Conservation (phyloP, 2,888 invertebrate genomes). For the Cheilosia variabilis region DNA sequence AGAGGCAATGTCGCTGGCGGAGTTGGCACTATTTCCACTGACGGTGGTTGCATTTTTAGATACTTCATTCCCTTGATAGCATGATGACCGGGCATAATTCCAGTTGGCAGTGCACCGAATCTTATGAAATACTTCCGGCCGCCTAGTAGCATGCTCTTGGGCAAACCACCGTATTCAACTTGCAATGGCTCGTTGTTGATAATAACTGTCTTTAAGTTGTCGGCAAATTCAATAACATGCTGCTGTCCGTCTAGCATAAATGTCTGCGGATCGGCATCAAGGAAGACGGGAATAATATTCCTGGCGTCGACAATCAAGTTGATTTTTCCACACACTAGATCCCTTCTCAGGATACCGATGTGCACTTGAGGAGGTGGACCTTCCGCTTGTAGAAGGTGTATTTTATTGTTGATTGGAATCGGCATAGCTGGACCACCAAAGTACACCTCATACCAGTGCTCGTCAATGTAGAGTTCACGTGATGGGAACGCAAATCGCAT, state of each 20-base stretch:
- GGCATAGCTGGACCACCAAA: slow-evolving; percentile 95
- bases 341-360: slow-evolving; percentile 92
- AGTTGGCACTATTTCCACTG: slow-evolving; percentile 79
- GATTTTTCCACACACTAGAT: slow-evolving; percentile 93
- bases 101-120: slow-evolving; percentile 91
- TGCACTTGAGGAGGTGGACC: slow-evolving; percentile 97
- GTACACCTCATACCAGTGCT: slow-evolving; percentile 94
- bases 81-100: slow-evolving; percentile 89
- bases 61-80: slow-evolving; percentile 91
- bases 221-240: slow-evolving; percentile 91
- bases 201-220: slow-evolving; percentile 89
- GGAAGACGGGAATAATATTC: slow-evolving; percentile 90
- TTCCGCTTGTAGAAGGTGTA: slow-evolving; percentile 91
- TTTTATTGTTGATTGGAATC: slow-evolving; percentile 91
- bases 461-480: slow-evolving; percentile 95
- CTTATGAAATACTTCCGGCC: slow-evolving; percentile 91
- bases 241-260: slow-evolving; percentile 89
- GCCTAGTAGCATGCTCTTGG: slow-evolving; percentile 90
- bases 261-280: slow-evolving; percentile 93
- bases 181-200: slow-evolving; percentile 91
- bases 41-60: slow-evolving; percentile 80
- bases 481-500: slow-evolving; percentile 96
- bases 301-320: slow-evolving; percentile 92
- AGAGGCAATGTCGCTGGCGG: slow-evolving; percentile 79
- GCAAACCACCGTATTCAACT: slow-evolving; percentile 93